Evolutionary conservation across 2,888 invertebrate species (phyloP), one percentile per base, ranked within the genome.

Genomic region (Eupithecia dodoneata): DNA sequence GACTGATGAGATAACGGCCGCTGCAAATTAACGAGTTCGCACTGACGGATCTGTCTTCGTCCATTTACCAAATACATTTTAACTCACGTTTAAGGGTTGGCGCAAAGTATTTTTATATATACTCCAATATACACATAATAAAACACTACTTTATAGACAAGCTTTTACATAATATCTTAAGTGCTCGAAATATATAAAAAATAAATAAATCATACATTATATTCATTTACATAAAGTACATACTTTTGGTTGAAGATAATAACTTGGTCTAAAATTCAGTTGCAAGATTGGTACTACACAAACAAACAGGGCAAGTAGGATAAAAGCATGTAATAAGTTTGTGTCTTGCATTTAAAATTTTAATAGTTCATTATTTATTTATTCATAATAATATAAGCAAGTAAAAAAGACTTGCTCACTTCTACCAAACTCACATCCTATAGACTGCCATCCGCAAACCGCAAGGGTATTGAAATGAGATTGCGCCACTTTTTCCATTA

Each of bases 1-100:
- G 72, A 69, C 66, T 72, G 78, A 78, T 76, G 78, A 76, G 78
- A 78, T 78, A 76, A 74, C 69, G 63, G 69, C 30, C 72, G 70
- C 70, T 74, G 74, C 74, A 74, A 79, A 71, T 79, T 79, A 79
- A 73, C 74, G 74, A 72, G 30, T 45, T 47, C 47, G 13, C 44
- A 18, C 69, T 47, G 45, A 49, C n/a, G 44, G 18, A 49, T 45
- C 30, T 70, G 30, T 70, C 47, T 12, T 10, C 45, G 4, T 70
- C 45, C 66, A 69, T 69, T 67, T 69, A 69, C 4, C 4, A 42
- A 69, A 44, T 47, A 70, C 18, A 13, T 44, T 70, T 69, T 47
- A 67, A 69, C 15, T 63, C 10, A 63, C 12, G 30, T 30, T 63
- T 30, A 7, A 18, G 55, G 55, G 9, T 18, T 18, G 55, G 18